phyloP scores from a whole-genome alignment of 2,888 invertebrate genomes.

The Zaprionus obscuricornis region DNA sequence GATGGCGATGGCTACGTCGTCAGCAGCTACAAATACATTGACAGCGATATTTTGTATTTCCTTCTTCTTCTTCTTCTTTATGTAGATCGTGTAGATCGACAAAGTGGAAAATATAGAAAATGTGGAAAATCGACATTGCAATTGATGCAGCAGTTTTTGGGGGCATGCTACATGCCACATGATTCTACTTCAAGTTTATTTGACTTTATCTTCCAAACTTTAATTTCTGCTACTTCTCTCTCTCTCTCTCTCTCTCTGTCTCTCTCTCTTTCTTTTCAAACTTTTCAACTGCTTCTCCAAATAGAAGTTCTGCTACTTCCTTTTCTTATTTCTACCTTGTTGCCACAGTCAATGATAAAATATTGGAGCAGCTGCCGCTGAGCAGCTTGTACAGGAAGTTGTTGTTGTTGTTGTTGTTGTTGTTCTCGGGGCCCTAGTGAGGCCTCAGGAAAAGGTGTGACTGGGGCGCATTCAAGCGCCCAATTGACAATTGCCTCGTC shows the following conservation, averaged over 20 bases:
- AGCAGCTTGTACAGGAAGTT: constrained; percentile 45
- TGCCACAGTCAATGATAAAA: constrained; percentile 28
- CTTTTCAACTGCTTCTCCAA: no score
- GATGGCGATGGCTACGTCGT: constrained; percentile 6
- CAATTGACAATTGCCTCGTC: constrained; percentile 50
- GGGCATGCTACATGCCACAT: no score
- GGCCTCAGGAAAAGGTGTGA: constrained; percentile 43
- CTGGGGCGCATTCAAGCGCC: constrained; percentile 36
- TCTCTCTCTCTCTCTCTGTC: no score
- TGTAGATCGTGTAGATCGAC: not conserved
- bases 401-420: constrained; percentile 10
- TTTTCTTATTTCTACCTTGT: constrained; percentile 2
- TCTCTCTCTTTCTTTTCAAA: no score
- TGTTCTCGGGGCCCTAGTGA: no score
- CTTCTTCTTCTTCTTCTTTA: not conserved
- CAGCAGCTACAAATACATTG: not conserved
- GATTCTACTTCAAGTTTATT: no score
- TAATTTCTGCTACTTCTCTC: no score
- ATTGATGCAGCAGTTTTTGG: no score
- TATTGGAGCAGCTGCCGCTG: constrained; percentile 42
- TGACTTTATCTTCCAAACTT: no score
- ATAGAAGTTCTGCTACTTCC: constrained; percentile 35
- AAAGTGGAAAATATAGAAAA: no score
- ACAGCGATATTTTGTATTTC: not conserved
- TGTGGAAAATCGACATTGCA: no score